Evolutionary conservation across 2,888 invertebrate species (phyloP).

Genomic region (Acrobasis repandana): DNA sequence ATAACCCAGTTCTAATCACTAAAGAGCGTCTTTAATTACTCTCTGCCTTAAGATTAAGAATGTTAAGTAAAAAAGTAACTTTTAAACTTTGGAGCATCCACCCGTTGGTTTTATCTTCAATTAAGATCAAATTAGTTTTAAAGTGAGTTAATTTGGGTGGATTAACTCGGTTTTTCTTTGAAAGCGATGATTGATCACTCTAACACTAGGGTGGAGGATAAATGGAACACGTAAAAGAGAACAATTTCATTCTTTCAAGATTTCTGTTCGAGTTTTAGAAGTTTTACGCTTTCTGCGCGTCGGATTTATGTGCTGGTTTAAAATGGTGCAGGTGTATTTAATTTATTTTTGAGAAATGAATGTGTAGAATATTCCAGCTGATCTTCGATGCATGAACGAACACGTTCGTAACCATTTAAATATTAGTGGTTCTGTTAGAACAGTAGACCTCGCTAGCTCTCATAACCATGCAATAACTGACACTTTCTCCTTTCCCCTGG

Average conservation of each 20-base stretch:
- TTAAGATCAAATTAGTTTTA: slow-evolving; percentile 17
- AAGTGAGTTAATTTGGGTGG: slow-evolving; percentile 12
- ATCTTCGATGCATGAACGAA: too few relatives aligned
- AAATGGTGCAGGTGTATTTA: neutral
- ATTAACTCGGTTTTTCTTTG: slow-evolving; percentile 3
- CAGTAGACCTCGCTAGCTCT: too few relatives aligned
- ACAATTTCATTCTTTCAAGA: slow-evolving; percentile 11
- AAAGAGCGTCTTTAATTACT: slow-evolving; percentile 6
- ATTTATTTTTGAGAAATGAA: too few relatives aligned
- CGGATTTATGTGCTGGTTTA: neutral
- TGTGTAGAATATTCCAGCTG: too few relatives aligned
- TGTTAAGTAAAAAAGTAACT: slow-evolving; percentile 8
- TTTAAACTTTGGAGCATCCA: slow-evolving; percentile 3
- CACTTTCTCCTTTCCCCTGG: too few relatives aligned
- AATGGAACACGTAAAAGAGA: slow-evolving; percentile 9
- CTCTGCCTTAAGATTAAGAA: slow-evolving; percentile 1
- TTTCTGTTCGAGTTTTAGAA: slow-evolving; percentile 18
- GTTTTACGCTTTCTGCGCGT: neutral
- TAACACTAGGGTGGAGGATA: neutral
- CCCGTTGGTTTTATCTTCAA: slow-evolving; percentile 11
- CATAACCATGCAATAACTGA: too few relatives aligned
- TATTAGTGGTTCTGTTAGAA: too few relatives aligned
- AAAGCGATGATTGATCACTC: slow-evolving; percentile 8
- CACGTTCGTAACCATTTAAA: too few relatives aligned
- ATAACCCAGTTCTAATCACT: too few relatives aligned